These are phyloP conservation scores for Brotula barbata DNA, from an alignment of 2,797 vertebrate genomes.

Conservation along the genomic window DNA sequence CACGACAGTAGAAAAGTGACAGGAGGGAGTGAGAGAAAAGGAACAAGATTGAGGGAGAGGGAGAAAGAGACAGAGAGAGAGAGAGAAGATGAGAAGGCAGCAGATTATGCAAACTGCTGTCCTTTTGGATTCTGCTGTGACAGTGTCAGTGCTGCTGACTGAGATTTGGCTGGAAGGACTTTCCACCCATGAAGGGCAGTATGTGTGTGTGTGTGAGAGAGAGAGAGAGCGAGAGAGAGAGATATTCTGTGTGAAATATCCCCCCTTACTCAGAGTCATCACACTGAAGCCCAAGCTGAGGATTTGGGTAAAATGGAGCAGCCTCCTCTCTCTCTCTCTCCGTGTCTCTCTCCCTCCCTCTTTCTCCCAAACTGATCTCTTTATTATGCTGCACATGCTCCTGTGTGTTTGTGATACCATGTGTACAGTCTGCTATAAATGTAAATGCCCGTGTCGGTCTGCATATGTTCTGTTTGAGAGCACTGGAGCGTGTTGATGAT, in stretches of 20 bases:
- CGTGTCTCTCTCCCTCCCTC: too few relatives aligned
- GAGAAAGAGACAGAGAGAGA: constrained; percentile 1
- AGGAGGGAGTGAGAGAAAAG: constrained; percentile 17
- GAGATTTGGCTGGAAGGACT: constrained; percentile 48
- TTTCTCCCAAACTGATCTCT: not conserved
- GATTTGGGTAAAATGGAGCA: constrained; percentile 31
- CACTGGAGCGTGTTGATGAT: constrained; percentile 27
- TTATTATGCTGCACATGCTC: not conserved
- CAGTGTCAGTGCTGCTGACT: constrained; percentile 57
- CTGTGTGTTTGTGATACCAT: constrained; percentile 5
- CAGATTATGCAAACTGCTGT: constrained; percentile 41
- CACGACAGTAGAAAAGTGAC: constrained; percentile 5
- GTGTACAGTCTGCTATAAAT: too few relatives aligned
- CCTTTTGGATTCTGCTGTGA: constrained; percentile 55
- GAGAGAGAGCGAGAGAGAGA: constrained; percentile 4
- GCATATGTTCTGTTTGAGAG: constrained; percentile 25
- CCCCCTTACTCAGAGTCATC: constrained; percentile 28
- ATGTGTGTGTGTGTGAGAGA: constrained; percentile 25
- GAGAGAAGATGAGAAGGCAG: constrained; percentile 7
- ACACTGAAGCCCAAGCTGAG: constrained; percentile 24
- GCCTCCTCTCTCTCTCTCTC: not conserved
- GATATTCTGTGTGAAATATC: not conserved
- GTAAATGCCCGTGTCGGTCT: constrained; percentile 11
- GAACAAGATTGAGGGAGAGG: constrained; percentile 15
- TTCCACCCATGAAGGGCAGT: constrained; percentile 52